Evolutionary conservation across 2,113 vertebrate genomes (phyloP).

Genomic region (Myotis yumanensis): DNA sequence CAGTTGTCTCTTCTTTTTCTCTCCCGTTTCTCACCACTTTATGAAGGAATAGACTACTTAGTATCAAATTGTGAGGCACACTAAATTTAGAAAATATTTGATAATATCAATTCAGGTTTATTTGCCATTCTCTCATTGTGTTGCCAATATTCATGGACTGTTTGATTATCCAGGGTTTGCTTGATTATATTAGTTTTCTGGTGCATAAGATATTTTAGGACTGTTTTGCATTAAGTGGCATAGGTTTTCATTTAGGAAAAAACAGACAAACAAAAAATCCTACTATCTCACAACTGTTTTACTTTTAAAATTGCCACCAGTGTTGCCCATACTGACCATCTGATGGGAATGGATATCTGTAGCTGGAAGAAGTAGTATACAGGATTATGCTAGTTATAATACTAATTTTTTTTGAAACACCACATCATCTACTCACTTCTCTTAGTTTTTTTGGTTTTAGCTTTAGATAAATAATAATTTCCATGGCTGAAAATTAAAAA

Average conservation of each 20-base stretch:
- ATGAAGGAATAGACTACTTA: not conserved
- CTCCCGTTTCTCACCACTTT: not conserved
- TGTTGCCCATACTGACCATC: not conserved
- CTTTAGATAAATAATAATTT: not conserved
- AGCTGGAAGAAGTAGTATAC: not conserved
- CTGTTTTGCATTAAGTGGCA: not conserved
- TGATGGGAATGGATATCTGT: not conserved
- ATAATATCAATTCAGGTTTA: not conserved
- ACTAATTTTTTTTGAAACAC: constrained; percentile 26
- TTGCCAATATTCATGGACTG: constrained; percentile 20
- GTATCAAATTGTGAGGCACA: not conserved
- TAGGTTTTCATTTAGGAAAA: constrained; percentile 10
- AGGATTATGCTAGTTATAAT: not conserved
- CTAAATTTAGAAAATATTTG: constrained; percentile 45
- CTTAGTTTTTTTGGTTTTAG: not conserved
- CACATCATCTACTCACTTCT: not conserved
- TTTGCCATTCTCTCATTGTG: constrained; percentile 34
- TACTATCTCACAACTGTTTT: not conserved
- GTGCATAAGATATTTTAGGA: constrained; percentile 21
- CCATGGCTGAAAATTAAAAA: not conserved
- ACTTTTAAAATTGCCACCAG: not conserved
- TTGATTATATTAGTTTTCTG: constrained; percentile 11
- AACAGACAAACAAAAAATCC: not conserved
- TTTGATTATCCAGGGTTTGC: not conserved
- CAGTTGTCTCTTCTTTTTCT: not conserved